phyloP scores from a whole-genome alignment of 2,888 invertebrate species.

The Ormyrus thymus region DNA sequence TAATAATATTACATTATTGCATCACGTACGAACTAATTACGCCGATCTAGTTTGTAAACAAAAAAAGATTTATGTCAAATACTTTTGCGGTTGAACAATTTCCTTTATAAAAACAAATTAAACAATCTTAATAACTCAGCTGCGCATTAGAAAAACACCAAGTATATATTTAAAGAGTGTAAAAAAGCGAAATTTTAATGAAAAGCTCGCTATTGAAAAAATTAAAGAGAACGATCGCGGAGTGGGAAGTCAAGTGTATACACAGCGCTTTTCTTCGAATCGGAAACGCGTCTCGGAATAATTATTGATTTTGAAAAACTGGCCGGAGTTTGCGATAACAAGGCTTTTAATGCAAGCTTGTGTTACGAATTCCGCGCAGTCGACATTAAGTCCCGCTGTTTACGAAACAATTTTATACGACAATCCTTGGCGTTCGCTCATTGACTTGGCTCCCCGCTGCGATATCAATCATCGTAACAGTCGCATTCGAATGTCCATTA shows the following conservation, averaged over 20 bases:
- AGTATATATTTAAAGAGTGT: too few relatives aligned
- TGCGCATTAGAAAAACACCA: too few relatives aligned
- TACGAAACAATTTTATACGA: constrained; percentile 40
- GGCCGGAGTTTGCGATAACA: constrained; percentile 18
- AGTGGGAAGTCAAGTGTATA: background rate
- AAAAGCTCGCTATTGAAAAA: too few relatives aligned
- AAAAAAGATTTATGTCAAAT: too few relatives aligned
- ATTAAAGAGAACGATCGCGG: too few relatives aligned
- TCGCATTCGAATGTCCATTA: constrained; percentile 11
- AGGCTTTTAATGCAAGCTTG: constrained; percentile 13
- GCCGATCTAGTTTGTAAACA: too few relatives aligned
- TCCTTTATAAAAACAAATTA: too few relatives aligned
- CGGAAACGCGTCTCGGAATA: background rate
- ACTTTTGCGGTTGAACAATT: too few relatives aligned
- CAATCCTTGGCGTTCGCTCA: constrained; percentile 37
- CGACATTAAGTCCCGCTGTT: constrained; percentile 32
- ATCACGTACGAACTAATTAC: too few relatives aligned
- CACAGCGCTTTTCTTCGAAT: constrained; percentile 10
- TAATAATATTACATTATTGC: too few relatives aligned
- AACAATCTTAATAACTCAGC: too few relatives aligned
- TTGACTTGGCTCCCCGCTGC: background rate
- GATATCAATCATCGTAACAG: constrained; percentile 20
- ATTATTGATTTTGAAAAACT: constrained; percentile 43
- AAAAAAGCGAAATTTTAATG: too few relatives aligned
- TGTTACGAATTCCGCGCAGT: constrained; percentile 13